These are phyloP conservation scores for Sander lucioperca DNA, from an alignment of 2,113 vertebrate genomes.

Conservation along the genomic window DNA sequence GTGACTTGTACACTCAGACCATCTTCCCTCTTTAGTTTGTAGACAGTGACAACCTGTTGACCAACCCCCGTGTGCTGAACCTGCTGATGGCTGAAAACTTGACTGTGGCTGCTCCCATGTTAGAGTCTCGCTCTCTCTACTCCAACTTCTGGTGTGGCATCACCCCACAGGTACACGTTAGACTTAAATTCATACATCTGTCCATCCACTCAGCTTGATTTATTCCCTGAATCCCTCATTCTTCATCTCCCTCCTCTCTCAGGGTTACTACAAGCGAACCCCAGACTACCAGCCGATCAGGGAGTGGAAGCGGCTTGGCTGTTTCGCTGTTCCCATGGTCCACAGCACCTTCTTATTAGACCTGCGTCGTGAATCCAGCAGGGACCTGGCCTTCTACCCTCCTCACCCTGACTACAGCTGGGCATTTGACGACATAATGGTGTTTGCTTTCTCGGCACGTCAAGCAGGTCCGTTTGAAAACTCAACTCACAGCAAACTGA, in stretches of 20 bases:
- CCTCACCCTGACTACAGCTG: conserved; percentile 96
- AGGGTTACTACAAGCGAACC: conserved; percentile 97
- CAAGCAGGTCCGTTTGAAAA: conserved; percentile 88
- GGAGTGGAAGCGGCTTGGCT: conserved; percentile 94
- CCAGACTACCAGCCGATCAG: conserved; percentile 93
- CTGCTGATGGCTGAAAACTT: conserved; percentile 95
- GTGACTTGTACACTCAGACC: background rate
- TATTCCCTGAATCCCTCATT: background rate
- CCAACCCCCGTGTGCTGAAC: conserved; percentile 90
- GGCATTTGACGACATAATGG: conserved; percentile 98
- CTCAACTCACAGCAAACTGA: conserved; percentile 17
- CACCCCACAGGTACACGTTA: conserved; percentile 89
- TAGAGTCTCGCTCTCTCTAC: conserved; percentile 95
- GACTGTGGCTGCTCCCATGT: conserved; percentile 94
- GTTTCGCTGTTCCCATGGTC: conserved; percentile 95
- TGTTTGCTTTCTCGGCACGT: conserved; percentile 95
- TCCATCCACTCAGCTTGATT: background rate
- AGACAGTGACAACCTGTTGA: conserved; percentile 95
- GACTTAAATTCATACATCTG: background rate
- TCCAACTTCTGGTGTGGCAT: conserved; percentile 99
- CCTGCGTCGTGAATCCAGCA: conserved; percentile 90
- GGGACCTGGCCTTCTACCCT: conserved; percentile 89
- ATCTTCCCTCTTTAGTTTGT: conserved; percentile 84
- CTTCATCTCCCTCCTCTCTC: conserved; percentile 12
- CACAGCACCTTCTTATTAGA: conserved; percentile 96